These are phyloP conservation scores for Unio pictorum DNA, from an alignment of 2,888 invertebrate genomes.

Conservation along the genomic window DNA sequence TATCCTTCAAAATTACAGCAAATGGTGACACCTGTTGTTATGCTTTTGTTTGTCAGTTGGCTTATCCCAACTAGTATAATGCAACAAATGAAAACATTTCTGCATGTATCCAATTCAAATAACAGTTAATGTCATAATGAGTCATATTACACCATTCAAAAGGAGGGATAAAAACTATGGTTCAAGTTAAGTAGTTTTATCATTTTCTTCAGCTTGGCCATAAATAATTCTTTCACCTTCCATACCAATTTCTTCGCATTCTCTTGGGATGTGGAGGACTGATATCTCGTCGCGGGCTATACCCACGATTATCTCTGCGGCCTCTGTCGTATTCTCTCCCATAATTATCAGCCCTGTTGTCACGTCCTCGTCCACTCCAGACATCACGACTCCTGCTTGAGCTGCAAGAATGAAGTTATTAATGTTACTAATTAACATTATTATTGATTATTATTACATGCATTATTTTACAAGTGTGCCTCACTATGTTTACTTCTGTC, in stretches of 20 bases:
- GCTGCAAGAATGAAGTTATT: constrained; percentile 36
- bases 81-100: no score
- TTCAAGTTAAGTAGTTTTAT: background rate
- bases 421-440: background rate
- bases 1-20: no score
- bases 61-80: no score
- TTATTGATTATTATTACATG: no score
- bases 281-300: constrained; percentile 65
- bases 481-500: constrained; percentile 7
- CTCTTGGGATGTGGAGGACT: constrained; percentile 70
- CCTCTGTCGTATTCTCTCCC: constrained; percentile 62
- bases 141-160: no score
- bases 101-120: no score
- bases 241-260: constrained; percentile 69
- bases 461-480: constrained; percentile 2
- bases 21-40: no score
- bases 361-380: constrained; percentile 47
- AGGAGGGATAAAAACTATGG: no score
- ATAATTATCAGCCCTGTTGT: constrained; percentile 51
- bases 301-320: constrained; percentile 59
- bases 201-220: background rate
- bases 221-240: background rate
- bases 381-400: constrained; percentile 56
- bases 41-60: no score
- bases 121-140: no score